Evolutionary conservation across 2,797 vertebrate species (phyloP).

Genomic region (Silurus aristotelis): DNA sequence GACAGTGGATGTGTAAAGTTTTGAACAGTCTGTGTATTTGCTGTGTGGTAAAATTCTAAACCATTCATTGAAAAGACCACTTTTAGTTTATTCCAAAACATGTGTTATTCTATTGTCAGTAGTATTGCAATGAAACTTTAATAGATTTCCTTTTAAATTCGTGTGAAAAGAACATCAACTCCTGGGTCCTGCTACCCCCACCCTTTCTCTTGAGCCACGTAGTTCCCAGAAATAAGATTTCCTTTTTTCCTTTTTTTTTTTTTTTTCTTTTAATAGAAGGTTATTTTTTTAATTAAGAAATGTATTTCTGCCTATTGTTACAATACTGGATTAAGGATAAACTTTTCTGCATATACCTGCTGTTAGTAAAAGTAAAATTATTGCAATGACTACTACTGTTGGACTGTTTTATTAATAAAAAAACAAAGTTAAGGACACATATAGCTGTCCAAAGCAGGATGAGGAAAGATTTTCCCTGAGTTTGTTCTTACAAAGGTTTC

Average conservation of each 20-base stretch:
- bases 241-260: neutral
- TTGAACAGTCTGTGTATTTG: neutral
- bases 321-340: neutral
- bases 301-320: neutral
- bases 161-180: neutral
- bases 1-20: no score
- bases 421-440: neutral
- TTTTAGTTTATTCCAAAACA: neutral
- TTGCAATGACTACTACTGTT: neutral
- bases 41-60: neutral
- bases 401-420: neutral
- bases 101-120: neutral
- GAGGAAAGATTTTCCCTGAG: neutral
- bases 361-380: neutral
- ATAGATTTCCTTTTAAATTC: neutral
- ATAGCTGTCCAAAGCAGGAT: neutral
- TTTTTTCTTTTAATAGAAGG: neutral
- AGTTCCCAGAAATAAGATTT: neutral
- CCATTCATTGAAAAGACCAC: neutral
- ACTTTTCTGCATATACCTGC: neutral
- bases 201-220: neutral
- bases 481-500: neutral
- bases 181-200: neutral
- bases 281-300: neutral
- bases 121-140: neutral